Base-by-base conservation (phyloP, 2,888 invertebrate species). In the Metopia argyrocephala region DNA sequence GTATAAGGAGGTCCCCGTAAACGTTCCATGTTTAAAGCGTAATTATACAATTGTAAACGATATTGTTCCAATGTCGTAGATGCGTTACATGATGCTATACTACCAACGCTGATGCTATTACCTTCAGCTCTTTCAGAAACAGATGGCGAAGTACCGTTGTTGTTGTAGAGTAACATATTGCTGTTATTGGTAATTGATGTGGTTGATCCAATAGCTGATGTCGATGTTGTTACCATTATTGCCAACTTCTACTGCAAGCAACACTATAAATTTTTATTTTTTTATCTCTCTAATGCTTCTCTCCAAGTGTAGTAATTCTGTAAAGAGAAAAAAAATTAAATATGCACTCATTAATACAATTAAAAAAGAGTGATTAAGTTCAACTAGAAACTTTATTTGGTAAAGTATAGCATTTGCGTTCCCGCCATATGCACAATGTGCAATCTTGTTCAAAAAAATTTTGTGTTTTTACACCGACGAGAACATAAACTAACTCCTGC, bases 1-100 rank as follows among this genome's bases (percentile, higher is more conserved):
- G 83, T 69, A 23, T 83, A 87, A 25, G 83, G 85, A 4, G 87
- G 84, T 57, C 94, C 93, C 31, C 96, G 92, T 18, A 96, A 91
- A 1, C 96, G 92, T 87, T 96, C 96, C 7, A 96, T 96, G 54
- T 86, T 88, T 89, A 96, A 94, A 69, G 96, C 96, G 90, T 96
- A 96, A 90, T 96, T 96, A 90, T 96, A 96, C 1, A 97, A 92
- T 86, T 96, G 96, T 3, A 96, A 91, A 5, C 96, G 93, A 89
- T 96, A 96, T 87, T 96, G 96, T 87, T 96, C 96, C 27, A 87
- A 82, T 94, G 92, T 61, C 9, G 69, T 6, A n/a, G 78, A 25
- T 3, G 57, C 66, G 54, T 73, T 73, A 5, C 78, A 68, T 0
- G 71, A 46, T 6, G 28, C 38, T 21, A 61, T 5, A 9, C 38